Evolutionary conservation across 2,797 vertebrate genomes (phyloP).

Genomic region (Hydrolagus colliei): DNA sequence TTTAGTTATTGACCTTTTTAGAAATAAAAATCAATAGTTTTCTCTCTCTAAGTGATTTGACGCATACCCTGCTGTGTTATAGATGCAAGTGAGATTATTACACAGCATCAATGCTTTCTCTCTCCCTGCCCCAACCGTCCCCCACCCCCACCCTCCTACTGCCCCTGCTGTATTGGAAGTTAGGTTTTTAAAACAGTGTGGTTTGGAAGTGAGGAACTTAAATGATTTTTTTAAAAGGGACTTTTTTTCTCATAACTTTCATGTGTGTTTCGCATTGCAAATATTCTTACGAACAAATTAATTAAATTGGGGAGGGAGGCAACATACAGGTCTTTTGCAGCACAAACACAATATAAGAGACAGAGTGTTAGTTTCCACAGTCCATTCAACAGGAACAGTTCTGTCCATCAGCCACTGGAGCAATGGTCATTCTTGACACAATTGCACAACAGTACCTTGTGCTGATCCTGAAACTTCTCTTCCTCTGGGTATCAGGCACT

Average conservation of each 20-base stretch:
- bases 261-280: no score
- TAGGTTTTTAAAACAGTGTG: no score
- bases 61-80: background rate
- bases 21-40: background rate
- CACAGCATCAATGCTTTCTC: no score
- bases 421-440: background rate
- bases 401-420: background rate
- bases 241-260: conserved; percentile 50
- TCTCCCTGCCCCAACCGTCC: no score
- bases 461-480: background rate
- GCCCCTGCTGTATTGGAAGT: no score
- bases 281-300: background rate
- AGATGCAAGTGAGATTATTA: background rate
- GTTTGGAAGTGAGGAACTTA: background rate
- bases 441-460: background rate
- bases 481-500: background rate
- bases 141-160: no score
- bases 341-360: background rate
- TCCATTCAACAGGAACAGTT: background rate
- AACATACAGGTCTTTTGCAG: background rate
- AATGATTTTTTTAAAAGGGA: background rate
- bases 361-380: background rate
- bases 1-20: background rate
- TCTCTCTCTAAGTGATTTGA: background rate
- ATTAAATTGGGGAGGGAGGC: no score